A percentile compares a stretch with the other conserved stretches of the same genome.
Conservation (phyloP, 92 coral and sea anemone species). For the Parazoanthus darwini region DNA sequence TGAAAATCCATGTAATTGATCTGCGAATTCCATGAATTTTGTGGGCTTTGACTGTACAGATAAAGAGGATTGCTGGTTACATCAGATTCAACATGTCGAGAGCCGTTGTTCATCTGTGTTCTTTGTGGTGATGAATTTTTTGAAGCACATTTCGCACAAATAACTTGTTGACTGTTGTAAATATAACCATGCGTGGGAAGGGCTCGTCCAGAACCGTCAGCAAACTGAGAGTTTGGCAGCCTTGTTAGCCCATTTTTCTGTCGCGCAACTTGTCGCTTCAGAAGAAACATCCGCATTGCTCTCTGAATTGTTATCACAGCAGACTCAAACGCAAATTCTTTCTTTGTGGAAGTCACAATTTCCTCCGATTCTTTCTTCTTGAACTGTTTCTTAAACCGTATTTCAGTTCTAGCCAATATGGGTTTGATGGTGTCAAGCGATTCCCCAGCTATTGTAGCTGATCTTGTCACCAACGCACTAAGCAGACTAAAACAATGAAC, state of each 20-base stretch:
- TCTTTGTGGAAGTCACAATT: constrained; percentile 16
- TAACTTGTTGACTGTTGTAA: neutral
- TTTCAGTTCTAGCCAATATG: constrained; percentile 70
- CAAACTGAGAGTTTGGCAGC: neutral
- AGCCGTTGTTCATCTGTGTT: neutral
- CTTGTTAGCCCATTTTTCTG: neutral
- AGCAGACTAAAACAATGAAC: constrained; percentile 89
- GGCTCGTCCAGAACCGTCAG: too few relatives aligned
- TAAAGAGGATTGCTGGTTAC: neutral
- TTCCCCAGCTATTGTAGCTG: constrained; percentile 82
- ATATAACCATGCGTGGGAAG: neutral
- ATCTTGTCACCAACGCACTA: constrained; percentile 72
- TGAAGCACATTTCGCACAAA: constrained; percentile 23
- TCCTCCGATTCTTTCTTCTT: constrained; percentile 18
- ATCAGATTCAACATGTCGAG: neutral
- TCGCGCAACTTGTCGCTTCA: constrained; percentile 5
- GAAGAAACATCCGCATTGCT: constrained; percentile 26
- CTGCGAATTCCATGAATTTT: neutral
- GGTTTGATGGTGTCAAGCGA: constrained; percentile 77
- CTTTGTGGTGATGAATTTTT: neutral
- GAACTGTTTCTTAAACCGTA: constrained; percentile 70
- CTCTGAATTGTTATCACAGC: constrained; percentile 37
- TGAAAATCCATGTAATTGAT: neutral
- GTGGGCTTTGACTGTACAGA: neutral
- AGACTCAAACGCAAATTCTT: constrained; percentile 31